These are phyloP conservation scores for Euura saliciscinereae DNA, from an alignment of 1,140 invertebrate species.

Conservation along the genomic window DNA sequence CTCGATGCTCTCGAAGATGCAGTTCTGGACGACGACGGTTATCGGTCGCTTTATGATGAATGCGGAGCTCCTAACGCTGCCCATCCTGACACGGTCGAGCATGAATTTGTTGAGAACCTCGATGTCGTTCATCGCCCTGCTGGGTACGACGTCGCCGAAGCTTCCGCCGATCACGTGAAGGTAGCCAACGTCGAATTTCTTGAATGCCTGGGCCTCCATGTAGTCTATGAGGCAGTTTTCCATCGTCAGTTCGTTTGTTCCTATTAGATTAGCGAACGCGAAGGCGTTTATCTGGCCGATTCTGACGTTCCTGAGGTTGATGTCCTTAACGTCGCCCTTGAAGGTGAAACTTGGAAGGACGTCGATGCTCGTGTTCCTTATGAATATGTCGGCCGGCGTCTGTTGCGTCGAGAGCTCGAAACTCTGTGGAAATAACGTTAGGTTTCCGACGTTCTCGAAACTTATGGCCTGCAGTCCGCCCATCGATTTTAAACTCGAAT, in stretches of 20 bases:
- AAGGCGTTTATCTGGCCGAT: constrained; percentile 71
- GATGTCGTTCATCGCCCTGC: constrained; percentile 74
- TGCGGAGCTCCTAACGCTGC: constrained; percentile 56
- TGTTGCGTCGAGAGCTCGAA: constrained; percentile 46
- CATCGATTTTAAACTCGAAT: constrained; percentile 58
- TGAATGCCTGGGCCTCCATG: constrained; percentile 76
- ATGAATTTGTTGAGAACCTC: constrained; percentile 69
- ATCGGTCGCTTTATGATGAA: constrained; percentile 65
- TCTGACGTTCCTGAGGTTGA: constrained; percentile 66
- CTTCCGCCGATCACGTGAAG: constrained; percentile 64
- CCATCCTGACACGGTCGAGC: constrained; percentile 55
- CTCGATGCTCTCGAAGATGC: constrained; percentile 65
- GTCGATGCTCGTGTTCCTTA: constrained; percentile 58
- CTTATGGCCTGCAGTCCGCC: constrained; percentile 56
- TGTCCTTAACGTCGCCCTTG: constrained; percentile 71
- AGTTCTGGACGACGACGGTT: constrained; percentile 68
- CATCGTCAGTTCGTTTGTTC: constrained; percentile 52
- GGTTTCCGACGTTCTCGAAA: constrained; percentile 56
- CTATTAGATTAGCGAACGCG: constrained; percentile 72
- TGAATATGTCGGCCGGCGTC: constrained; percentile 41
- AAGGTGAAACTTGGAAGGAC: constrained; percentile 71
- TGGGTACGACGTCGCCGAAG: constrained; percentile 65
- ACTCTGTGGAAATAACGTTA: constrained; percentile 53
- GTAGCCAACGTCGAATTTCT: constrained; percentile 74
- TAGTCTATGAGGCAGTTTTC: constrained; percentile 63